Evolutionary conservation across 1,140 invertebrate genomes (phyloP), one percentile per base, ranked within the genome.

Genomic region (Pachypsylla venusta): DNA sequence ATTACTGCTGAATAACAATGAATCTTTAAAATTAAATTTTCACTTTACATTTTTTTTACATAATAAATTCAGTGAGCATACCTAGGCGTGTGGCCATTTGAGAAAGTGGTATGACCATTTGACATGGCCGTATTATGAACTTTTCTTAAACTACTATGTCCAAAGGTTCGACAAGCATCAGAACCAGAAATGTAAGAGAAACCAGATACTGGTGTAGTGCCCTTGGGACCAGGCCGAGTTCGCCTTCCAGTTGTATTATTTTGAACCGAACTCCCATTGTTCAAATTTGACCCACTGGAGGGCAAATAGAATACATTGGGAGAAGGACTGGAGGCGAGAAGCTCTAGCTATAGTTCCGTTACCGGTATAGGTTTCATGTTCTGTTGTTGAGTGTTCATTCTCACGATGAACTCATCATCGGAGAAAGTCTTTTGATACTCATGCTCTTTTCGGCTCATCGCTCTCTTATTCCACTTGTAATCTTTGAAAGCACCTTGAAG

Each of bases 301-400:
- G 78, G 77, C 72, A 80, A 73, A 72, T 77, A 81, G 70, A 80
- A 80, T 60, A 80, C 79, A 66, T 75, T 75, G 73, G 81, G 81
- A 69, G 82, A 79, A 74, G 82, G 80, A 79, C 82, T 82, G 65
- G 67, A 67, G 67, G 67, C 68, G 66, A 69, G 66, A 75, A 85
- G 81, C 78, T 88, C 85, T 88, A 88, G 86, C 86, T 89, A 92
- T 82, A 92, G 86, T 73, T 90, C 88, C 74, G 88, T 91, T 62
- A 90, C 86, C 40, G 88, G 88, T 66, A 89, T 87, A 2, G 85
- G 82, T 69, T 87, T 77, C 16, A 69, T 73, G 53, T 65, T 76
- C 66, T 71, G 77, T 69, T 68, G 78, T 75, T 70, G 80, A 77
- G 61, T 77, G 76, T 54, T 78, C 76, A 59, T 74, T 14, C 85